These are phyloP conservation scores for Camptogramma bilineatum DNA, from an alignment of 2,888 invertebrate species.

Conservation along the genomic window DNA sequence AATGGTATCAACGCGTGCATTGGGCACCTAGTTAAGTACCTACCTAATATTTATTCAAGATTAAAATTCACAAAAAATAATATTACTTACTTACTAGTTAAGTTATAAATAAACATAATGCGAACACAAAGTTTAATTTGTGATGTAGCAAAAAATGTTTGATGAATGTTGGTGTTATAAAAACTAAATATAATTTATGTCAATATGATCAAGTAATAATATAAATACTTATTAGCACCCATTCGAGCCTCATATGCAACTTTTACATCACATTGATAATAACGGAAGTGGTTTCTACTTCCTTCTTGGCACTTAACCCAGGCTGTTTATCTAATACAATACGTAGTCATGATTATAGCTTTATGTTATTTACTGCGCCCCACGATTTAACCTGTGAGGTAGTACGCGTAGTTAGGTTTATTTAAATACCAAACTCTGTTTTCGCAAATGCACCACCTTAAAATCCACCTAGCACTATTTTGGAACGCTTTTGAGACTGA, in stretches of 20 bases:
- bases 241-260: slow-evolving; percentile 16
- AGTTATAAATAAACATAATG: too few species aligned
- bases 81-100: too few species aligned
- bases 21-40: not conserved
- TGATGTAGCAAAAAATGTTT: too few species aligned
- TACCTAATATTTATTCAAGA: not conserved
- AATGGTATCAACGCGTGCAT: not conserved
- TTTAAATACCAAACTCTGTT: too few species aligned
- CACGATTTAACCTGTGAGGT: too few species aligned
- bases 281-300: slow-evolving; percentile 41
- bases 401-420: too few species aligned
- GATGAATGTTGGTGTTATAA: too few species aligned
- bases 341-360: slow-evolving; percentile 11
- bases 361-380: not conserved
- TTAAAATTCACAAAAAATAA: too few species aligned
- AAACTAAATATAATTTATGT: not conserved
- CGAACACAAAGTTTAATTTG: too few species aligned
- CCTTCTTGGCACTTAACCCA: slow-evolving; percentile 43
- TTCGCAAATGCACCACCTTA: too few species aligned
- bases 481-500: too few species aligned
- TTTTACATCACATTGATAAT: slow-evolving; percentile 41
- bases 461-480: too few species aligned
- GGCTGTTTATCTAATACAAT: slow-evolving; percentile 23
- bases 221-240: slow-evolving; percentile 1
- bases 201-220: not conserved